Evolutionary conservation across 2,888 invertebrate species (phyloP), one percentile per base, ranked within the genome.

Genomic region (Acanthosoma haemorrhoidale): DNA sequence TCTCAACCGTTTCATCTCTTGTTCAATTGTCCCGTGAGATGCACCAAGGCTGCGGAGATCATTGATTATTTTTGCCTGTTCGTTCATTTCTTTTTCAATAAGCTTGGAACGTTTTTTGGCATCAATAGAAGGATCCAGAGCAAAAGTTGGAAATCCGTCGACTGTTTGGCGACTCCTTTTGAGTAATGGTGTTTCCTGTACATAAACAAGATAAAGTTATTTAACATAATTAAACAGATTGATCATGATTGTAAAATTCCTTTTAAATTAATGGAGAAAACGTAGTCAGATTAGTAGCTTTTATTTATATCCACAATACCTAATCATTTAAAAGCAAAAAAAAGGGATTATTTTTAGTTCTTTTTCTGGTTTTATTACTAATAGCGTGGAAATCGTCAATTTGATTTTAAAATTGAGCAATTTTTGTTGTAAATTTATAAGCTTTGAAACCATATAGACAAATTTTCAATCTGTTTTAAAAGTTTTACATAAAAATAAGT

Each of bases 41-140:
- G 96, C 96, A 0, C 96, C 95, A 51, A 93, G 82, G 4, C 91
- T 88, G 76, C 91, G 85, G 74, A 98, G 82, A 80, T 96, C 96
- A 79, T 93, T 94, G 73, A 98, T 95, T 69, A 95, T 91, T 82
- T 94, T 94, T 11, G 96, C 91, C 80, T 97, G 96, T 79, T 97
- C 96, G 78, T 94, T 94, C 94, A 99, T 96, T 82, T 96, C 96
- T 78, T 92, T 91, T 81, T 97, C 96, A 76, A 96, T 92, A 73
- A 96, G 85, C 78, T 93, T 90, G n/a, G 94, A 93, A 15, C 96
- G 86, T 78, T 91, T 89, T 78, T 88, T 88, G 13, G 92, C 88
- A 78, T 91, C 92, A 57, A 91, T 83, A 6, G 86, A 86, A 13
- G 88, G 86, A 82, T 93, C 92, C 77, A 91, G 89, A 67, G 92